phyloP scores from a whole-genome alignment of 2,888 invertebrate species.

The Branchellion lobata region DNA sequence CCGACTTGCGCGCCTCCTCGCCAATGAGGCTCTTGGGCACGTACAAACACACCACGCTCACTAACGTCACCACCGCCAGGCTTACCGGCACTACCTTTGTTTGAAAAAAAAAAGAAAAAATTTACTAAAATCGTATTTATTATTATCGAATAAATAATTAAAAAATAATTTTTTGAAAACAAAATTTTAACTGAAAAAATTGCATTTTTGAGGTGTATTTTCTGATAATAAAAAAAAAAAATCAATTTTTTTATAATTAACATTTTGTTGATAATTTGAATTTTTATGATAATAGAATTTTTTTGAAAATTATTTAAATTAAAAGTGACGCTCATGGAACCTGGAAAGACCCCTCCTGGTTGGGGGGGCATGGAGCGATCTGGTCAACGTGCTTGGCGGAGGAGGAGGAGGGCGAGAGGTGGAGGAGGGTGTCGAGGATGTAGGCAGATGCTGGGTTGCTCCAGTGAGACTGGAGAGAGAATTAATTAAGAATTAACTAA shows the following conservation, averaged over 20 bases:
- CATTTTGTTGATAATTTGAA: too few species aligned
- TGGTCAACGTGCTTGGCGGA: constrained; percentile 58
- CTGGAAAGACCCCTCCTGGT: constrained; percentile 67
- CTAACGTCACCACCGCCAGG: constrained; percentile 56
- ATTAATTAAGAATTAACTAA: background rate
- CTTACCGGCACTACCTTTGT: constrained; percentile 63
- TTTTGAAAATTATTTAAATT: too few species aligned
- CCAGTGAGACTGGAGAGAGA: background rate
- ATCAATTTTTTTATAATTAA: too few species aligned
- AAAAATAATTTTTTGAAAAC: background rate
- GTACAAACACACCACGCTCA: constrained; percentile 80
- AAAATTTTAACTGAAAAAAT: too few species aligned
- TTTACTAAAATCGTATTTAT: too few species aligned
- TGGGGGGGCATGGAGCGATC: constrained; percentile 65
- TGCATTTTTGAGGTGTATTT: too few species aligned
- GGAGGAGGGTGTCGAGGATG: constrained; percentile 79
- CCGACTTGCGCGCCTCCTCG: constrained; percentile 23
- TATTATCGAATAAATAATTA: too few species aligned
- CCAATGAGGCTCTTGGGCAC: background rate
- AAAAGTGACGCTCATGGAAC: too few species aligned
- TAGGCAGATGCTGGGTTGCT: constrained; percentile 63
- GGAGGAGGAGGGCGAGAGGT: constrained; percentile 72
- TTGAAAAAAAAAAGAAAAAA: too few species aligned
- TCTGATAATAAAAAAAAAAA: too few species aligned
- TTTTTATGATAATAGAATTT: too few species aligned